Evolutionary conservation across 2,113 vertebrate genomes (phyloP).

Genomic region (Myocastor coypus): DNA sequence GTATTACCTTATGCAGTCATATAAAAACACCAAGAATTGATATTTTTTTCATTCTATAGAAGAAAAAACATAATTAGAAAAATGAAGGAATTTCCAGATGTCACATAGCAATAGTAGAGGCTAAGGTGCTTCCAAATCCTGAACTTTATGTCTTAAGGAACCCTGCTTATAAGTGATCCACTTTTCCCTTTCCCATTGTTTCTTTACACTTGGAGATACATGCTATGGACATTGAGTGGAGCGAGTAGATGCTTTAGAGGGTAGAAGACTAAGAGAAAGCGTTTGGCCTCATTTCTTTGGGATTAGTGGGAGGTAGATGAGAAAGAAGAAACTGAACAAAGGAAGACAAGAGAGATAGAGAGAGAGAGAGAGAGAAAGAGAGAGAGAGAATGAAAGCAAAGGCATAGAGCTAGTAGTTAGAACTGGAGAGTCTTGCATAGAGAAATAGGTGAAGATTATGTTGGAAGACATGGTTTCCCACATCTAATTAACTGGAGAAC

Average conservation of each 20-base stretch:
- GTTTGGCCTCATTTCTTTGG: background rate
- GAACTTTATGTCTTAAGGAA: background rate
- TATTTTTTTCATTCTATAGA: constrained; percentile 14
- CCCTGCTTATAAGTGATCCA: background rate
- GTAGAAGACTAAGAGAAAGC: background rate
- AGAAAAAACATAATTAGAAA: background rate
- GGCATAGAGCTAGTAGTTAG: background rate
- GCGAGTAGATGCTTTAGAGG: background rate
- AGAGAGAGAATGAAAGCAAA: background rate
- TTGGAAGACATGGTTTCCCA: background rate
- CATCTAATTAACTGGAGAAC: background rate
- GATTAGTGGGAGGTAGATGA: background rate
- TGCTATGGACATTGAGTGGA: background rate
- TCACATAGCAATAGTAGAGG: background rate
- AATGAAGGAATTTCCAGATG: background rate
- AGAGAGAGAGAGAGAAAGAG: background rate
- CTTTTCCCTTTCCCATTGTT: background rate
- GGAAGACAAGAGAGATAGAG: background rate
- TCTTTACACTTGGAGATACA: background rate
- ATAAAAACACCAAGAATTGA: background rate
- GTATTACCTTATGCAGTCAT: background rate
- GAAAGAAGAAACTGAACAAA: background rate
- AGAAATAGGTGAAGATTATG: background rate
- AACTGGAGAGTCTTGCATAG: background rate
- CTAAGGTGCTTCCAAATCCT: background rate